Base-by-base conservation (phyloP, 2,888 invertebrate genomes). In the Bugulina stolonifera region DNA sequence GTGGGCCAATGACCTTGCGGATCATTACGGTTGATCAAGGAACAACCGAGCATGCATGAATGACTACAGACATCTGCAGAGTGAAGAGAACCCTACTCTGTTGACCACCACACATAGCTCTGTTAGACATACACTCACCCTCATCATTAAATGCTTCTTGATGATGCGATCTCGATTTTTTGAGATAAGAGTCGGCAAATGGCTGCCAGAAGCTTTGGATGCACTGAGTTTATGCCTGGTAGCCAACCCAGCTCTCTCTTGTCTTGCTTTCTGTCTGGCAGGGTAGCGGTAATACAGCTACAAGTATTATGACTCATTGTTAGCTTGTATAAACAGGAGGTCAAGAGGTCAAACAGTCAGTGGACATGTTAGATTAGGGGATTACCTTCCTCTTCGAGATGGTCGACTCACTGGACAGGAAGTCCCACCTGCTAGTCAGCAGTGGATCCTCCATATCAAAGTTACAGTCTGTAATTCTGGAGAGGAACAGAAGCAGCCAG, bases 401-500 rank as follows among this genome's bases (percentile, higher is more conserved):
- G 27, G 64, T 32, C 18, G 64, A 14, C 27, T 64, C 64, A 14
- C 10, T 64, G 64, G 64, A 64, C 32, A 64, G 32, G 32, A 64
- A 64, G 64, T 64, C 64, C 64, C 64, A 64, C 32, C 64, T 64
- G 64, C 27, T 34, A n/a, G 27, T 27, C 10, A 64, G 32, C 34
- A 34, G 14, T 14, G 64, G 32, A n/a, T 64, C 64, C 14, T 32
- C 32, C 25, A 64, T 3, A 32, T 64, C 64, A 64, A 25, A 64
- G 64, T 64, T 64, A 34, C 25, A 64, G 64, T 64, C 64, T 29
- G 32, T 64, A 10, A 64, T 5, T 69, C 91, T 88, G 0, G 91
- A 91, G 64, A 92, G 84, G 80, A 91, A 92, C 76, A 92, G 86
- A 71, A 92, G 83, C 54, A 91, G 85, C 92, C 92, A 92, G 3